phyloP scores from a whole-genome alignment of 2,797 vertebrate genomes.

The Cottoperca gobio region DNA sequence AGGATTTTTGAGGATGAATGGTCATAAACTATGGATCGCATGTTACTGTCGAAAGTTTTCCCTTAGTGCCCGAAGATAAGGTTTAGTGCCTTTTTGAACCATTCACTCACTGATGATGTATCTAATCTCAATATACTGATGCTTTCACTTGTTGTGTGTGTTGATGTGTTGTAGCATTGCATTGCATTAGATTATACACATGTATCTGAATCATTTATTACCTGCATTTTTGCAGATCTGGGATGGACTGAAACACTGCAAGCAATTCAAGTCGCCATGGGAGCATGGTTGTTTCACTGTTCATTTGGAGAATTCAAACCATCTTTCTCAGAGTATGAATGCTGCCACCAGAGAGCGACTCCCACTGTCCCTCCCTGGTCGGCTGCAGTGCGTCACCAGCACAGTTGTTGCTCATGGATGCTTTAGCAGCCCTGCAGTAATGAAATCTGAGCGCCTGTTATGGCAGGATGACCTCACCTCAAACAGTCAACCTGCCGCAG shows the following conservation, averaged over 20 bases:
- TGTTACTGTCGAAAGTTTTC: neutral
- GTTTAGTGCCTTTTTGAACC: neutral
- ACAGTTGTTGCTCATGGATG: slow-evolving; percentile 36
- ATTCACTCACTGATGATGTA: no score
- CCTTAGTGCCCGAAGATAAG: neutral
- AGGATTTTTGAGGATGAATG: neutral
- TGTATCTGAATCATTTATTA: neutral
- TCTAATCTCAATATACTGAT: neutral
- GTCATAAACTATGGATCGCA: neutral
- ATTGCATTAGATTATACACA: no score
- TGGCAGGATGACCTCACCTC: slow-evolving; percentile 62
- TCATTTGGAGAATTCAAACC: slow-evolving; percentile 1
- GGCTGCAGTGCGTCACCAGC: slow-evolving; percentile 40
- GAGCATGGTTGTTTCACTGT: neutral
- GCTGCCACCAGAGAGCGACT: slow-evolving; percentile 2
- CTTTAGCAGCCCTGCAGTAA: slow-evolving; percentile 47
- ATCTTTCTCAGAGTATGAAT: slow-evolving; percentile 12
- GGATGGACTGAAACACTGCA: neutral
- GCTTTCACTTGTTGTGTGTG: no score
- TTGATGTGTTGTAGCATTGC: no score
- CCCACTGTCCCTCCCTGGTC: neutral
- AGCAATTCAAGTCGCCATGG: neutral
- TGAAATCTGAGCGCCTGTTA: slow-evolving; percentile 53
- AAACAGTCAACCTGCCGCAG: slow-evolving; percentile 36
- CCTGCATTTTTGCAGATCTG: neutral